Conservation (phyloP, 37 sponge, comb jelly and placozoan genomes). For the Cliona cf. orientalis region DNA sequence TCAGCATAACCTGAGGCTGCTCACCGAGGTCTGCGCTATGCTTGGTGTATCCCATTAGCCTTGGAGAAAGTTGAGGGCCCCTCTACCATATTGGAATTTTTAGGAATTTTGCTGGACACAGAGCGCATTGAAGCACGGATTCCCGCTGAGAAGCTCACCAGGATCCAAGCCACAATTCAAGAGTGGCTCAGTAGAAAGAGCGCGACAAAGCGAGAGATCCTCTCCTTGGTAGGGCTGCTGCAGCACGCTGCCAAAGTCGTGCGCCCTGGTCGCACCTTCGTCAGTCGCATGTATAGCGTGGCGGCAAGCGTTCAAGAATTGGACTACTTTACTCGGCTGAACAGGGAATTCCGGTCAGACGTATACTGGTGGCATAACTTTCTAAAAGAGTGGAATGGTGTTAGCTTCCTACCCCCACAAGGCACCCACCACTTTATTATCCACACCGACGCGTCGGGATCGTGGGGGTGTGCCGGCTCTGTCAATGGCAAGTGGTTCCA, state of each 20-base stretch:
- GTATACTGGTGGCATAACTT: constrained; percentile 17
- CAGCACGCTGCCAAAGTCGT: no score
- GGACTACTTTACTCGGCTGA: constrained; percentile 16
- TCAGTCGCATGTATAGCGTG: no score
- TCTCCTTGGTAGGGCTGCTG: no score
- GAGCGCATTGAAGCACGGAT: not conserved
- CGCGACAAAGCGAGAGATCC: no score
- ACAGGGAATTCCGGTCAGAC: constrained; percentile 39
- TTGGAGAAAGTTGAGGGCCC: constrained; percentile 44
- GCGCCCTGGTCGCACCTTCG: no score
- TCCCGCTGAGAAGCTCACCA: constrained; percentile 16
- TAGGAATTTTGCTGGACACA: constrained; percentile 32
- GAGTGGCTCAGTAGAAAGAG: constrained; percentile 9
- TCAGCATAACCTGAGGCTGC: not conserved
- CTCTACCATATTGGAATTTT: constrained; percentile 3
- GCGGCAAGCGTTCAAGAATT: not conserved
- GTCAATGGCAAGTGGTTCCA: no score
- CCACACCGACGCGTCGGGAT: no score
- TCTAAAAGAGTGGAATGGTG: no score
- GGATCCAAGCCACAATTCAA: not conserved
- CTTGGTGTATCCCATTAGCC: constrained; percentile 37
- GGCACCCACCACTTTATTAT: no score
- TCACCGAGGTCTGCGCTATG: not conserved
- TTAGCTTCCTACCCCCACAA: no score
- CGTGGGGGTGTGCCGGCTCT: no score